Percentiles rank a stretch among this genome's conserved stretches.
These are phyloP conservation scores for Empidonax alnorum DNA, from an alignment of 2,113 vertebrate species.

Conservation along the genomic window DNA sequence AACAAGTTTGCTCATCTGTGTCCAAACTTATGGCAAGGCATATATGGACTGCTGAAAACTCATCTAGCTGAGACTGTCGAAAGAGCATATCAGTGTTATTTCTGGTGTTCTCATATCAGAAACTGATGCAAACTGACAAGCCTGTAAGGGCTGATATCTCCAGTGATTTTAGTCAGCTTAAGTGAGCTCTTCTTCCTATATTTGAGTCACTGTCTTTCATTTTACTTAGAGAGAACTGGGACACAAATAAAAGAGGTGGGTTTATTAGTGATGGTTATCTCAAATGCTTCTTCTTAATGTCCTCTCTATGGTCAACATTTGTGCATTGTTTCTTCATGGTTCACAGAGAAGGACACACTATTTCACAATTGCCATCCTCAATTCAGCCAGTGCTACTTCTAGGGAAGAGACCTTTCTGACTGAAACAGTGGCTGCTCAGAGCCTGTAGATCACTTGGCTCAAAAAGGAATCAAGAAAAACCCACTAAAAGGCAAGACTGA, in stretches of 20 bases:
- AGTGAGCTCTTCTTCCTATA: not conserved
- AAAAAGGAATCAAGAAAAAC: not conserved
- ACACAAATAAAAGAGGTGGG: not conserved
- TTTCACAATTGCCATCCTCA: not conserved
- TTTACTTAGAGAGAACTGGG: not conserved
- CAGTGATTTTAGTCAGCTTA: not conserved
- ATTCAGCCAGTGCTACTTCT: not conserved
- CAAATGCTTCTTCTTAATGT: not conserved
- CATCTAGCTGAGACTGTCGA: not conserved
- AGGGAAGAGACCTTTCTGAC: not conserved
- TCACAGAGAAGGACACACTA: not conserved
- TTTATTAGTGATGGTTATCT: not conserved
- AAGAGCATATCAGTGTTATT: not conserved
- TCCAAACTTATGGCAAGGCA: not conserved
- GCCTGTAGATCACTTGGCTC: not conserved
- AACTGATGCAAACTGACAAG: constrained; percentile 33
- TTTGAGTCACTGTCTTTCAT: not conserved
- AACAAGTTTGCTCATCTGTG: constrained; percentile 1
- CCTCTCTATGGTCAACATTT: not conserved
- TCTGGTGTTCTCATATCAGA: not conserved
- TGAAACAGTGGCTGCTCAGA: not conserved
- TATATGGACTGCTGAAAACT: not conserved
- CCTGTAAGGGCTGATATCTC: constrained; percentile 25
- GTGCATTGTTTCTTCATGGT: not conserved
- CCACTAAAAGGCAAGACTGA: not conserved